These are phyloP conservation scores for Autographa gamma DNA, from an alignment of 2,888 invertebrate genomes.

Conservation along the genomic window DNA sequence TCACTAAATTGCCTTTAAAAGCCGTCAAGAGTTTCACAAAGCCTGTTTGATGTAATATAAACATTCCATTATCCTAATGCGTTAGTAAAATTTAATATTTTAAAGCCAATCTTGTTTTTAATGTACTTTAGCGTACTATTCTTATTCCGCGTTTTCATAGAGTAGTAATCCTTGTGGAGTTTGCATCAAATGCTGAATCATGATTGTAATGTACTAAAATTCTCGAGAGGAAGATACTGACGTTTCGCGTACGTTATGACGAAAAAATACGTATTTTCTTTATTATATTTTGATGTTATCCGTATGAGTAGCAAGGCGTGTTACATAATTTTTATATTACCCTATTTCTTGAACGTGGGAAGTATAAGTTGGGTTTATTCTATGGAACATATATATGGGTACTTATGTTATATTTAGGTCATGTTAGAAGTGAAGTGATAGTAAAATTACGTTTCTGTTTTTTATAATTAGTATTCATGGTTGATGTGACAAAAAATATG, in stretches of 20 bases:
- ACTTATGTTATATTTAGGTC: not conserved
- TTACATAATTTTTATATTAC: constrained; percentile 46
- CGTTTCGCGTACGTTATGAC: constrained; percentile 32
- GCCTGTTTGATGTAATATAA: constrained; percentile 1
- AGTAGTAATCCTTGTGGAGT: constrained; percentile 31
- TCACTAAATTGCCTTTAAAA: not conserved
- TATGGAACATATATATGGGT: not conserved
- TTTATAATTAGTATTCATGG: too few relatives aligned
- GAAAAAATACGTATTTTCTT: constrained; percentile 45
- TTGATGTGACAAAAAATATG: too few relatives aligned
- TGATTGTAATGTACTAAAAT: constrained; percentile 53
- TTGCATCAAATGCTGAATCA: constrained; percentile 43
- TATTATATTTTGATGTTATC: constrained; percentile 51
- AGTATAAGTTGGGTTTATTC: not conserved
- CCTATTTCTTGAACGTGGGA: constrained; percentile 22
- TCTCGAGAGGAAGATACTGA: constrained; percentile 47
- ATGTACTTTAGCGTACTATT: constrained; percentile 5
- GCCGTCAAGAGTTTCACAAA: not conserved
- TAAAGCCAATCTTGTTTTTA: constrained; percentile 1
- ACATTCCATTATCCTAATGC: not conserved
- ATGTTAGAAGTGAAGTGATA: not conserved
- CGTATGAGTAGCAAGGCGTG: constrained; percentile 35
- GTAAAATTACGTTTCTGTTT: too few relatives aligned
- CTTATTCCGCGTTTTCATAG: constrained; percentile 1
- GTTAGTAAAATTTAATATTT: not conserved